Percentiles rank a stretch among this genome's conserved stretches.
Conservation (phyloP, 2,113 vertebrate genomes). For the Corythornis cristatus region DNA sequence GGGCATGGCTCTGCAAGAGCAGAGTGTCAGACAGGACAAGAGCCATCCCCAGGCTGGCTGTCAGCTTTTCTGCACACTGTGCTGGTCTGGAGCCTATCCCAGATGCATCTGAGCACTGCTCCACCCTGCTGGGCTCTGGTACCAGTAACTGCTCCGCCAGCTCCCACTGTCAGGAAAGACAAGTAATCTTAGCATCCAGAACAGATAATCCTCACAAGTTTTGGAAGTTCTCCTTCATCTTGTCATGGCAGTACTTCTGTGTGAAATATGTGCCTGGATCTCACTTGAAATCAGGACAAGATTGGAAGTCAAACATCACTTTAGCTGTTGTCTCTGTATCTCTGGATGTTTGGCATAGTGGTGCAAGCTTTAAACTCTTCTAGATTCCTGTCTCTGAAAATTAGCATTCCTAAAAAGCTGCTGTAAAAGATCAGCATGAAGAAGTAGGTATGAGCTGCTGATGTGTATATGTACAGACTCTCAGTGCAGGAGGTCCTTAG, state of each 20-base stretch:
- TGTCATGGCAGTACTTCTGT: not conserved
- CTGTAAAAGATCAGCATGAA: not conserved
- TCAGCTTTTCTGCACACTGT: fast-evolving
- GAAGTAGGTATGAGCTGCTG: not conserved
- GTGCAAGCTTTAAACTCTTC: not conserved
- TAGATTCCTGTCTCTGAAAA: not conserved
- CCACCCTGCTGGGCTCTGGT: not conserved
- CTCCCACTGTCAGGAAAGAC: not conserved
- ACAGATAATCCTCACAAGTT: not conserved
- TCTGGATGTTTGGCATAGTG: not conserved
- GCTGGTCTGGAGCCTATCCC: not conserved
- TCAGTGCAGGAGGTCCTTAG: not conserved
- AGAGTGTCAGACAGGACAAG: not conserved
- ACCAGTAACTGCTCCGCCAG: not conserved
- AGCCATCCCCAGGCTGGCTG: not conserved
- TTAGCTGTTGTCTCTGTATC: not conserved
- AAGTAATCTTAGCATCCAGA: not conserved
- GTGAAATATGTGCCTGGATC: not conserved
- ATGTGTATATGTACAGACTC: not conserved
- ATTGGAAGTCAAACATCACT: not conserved
- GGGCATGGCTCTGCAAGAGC: not conserved
- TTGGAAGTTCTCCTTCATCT: not conserved
- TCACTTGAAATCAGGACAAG: not conserved
- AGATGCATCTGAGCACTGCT: not conserved
- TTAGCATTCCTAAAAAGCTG: not conserved